Evolutionary conservation across 2,888 invertebrate species (phyloP), one percentile per base, ranked within the genome.

Genomic region (Allophyes oxyacanthae): DNA sequence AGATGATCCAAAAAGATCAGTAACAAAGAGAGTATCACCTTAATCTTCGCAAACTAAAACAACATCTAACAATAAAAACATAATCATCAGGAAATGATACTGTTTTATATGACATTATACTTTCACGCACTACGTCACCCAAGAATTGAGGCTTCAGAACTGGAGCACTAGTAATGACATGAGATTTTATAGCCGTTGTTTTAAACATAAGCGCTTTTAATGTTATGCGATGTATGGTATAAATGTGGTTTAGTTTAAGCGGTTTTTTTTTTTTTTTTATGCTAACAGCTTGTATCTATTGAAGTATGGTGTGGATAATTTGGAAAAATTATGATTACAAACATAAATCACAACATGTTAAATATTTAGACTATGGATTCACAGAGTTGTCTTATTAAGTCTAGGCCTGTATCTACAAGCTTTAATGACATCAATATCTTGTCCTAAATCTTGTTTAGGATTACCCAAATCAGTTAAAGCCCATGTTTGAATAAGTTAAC

Each of bases 121-220:
- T 65, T 65, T 65, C 65, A 56, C 38, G 45, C 14, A 8, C 44
- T 10, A 13, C 26, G 42, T 6, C 7, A 13, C 1, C 10, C 3
- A 30, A 51, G 40, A 59, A 63, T 44, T 51, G 64, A 42, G 56
- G 45, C 15, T 56, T 34, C 2, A 28, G 28, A 65, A 68, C 57
- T 63, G 10, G 69, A 50, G 50, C 42, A 10, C 6, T 3, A 45
- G 14, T 67, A 48, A 54, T 43, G 30, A 32, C 8, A 11, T 20
- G 33, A 30, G 13, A 37, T 41, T 33, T 11, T 61, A 36, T 30
- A 10, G 63, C 45, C 20, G 8, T 8, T 26, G 10, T 34, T 7
- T 14, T n/a, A 20, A 32, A 2, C 36, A 34, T 37, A 32, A 4
- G 10, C 20, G 30, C 26, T 36, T 25, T 20, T 41, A n/a, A n/a